Evolutionary conservation across 2,113 vertebrate species (phyloP).

Genomic region (Corythornis vintsioides): DNA sequence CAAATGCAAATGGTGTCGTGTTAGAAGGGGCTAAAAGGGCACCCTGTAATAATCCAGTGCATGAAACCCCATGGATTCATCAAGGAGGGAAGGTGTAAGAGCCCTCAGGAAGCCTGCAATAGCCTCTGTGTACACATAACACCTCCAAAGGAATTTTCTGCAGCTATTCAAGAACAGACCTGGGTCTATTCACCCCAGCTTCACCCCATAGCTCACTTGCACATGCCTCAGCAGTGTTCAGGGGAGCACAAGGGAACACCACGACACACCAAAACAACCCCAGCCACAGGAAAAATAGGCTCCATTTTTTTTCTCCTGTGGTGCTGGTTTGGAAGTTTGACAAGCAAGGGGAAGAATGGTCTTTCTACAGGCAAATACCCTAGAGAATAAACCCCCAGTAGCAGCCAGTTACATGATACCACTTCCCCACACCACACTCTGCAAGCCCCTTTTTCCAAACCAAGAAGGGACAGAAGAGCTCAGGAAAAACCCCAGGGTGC

Average conservation of each 20-base stretch:
- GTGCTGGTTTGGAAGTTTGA: neutral
- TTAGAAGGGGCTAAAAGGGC: conserved; percentile 68
- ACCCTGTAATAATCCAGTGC: conserved; percentile 52
- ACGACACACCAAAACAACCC: neutral
- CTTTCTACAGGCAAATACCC: neutral
- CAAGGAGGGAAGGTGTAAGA: conserved; percentile 54
- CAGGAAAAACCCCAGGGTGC: neutral
- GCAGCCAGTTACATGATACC: neutral
- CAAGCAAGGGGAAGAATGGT: neutral
- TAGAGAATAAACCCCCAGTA: neutral
- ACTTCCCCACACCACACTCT: neutral
- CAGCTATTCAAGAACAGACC: conserved; percentile 43
- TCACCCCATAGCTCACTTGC: conserved; percentile 44
- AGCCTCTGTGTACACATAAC: conserved; percentile 57
- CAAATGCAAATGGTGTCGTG: conserved; percentile 61
- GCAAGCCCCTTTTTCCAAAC: neutral
- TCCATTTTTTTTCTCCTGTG: neutral
- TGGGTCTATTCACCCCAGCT: neutral
- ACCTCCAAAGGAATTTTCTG: conserved; percentile 60
- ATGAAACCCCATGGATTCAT: neutral
- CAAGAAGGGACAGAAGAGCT: neutral
- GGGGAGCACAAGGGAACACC: neutral
- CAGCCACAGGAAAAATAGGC: neutral
- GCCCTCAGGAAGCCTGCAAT: conserved; percentile 52
- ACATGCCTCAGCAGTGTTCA: neutral